Evolutionary conservation across 2,888 invertebrate species (phyloP).

Genomic region (Euclidia mi): DNA sequence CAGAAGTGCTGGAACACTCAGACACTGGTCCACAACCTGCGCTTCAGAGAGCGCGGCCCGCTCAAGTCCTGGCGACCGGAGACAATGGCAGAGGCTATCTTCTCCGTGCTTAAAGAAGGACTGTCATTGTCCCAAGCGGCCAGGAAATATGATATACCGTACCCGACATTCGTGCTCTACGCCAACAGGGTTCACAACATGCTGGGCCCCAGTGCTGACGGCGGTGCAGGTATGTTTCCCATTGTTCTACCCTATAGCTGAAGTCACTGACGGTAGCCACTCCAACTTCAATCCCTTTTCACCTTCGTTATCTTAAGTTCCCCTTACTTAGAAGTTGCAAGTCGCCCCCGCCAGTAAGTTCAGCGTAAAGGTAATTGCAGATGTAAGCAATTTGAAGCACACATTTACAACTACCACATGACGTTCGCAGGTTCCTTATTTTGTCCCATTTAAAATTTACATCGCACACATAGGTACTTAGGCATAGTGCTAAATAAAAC

Average conservation of each 20-base stretch:
- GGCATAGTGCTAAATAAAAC: too few species aligned
- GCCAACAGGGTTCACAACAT: constrained; percentile 98
- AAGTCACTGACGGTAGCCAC: constrained; percentile 2
- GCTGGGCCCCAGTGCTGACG: constrained; percentile 97
- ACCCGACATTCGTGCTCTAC: constrained; percentile 97
- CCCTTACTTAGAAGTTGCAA: not conserved
- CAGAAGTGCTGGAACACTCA: constrained; percentile 99
- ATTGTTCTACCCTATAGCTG: constrained; percentile 14
- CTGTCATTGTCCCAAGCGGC: constrained; percentile 97
- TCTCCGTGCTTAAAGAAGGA: constrained; percentile 97
- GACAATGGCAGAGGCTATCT: constrained; percentile 98
- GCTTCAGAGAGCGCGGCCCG: constrained; percentile 97
- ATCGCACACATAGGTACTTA: too few species aligned
- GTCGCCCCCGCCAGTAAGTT: constrained; percentile 39
- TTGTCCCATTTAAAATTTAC: too few species aligned
- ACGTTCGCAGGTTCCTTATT: constrained; percentile 25
- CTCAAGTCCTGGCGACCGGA: constrained; percentile 98
- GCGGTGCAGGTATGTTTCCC: constrained; percentile 93
- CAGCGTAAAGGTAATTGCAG: constrained; percentile 34
- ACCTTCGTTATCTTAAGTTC: not conserved
- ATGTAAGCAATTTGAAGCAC: constrained; percentile 18
- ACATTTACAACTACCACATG: constrained; percentile 25
- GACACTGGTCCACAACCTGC: constrained; percentile 96
- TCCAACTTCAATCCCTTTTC: not conserved
- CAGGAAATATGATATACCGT: constrained; percentile 98